Percentiles rank a stretch among this genome's conserved stretches.
These are phyloP conservation scores for Hylaeus anthracinus DNA, from an alignment of 1,140 invertebrate genomes.

Conservation along the genomic window DNA sequence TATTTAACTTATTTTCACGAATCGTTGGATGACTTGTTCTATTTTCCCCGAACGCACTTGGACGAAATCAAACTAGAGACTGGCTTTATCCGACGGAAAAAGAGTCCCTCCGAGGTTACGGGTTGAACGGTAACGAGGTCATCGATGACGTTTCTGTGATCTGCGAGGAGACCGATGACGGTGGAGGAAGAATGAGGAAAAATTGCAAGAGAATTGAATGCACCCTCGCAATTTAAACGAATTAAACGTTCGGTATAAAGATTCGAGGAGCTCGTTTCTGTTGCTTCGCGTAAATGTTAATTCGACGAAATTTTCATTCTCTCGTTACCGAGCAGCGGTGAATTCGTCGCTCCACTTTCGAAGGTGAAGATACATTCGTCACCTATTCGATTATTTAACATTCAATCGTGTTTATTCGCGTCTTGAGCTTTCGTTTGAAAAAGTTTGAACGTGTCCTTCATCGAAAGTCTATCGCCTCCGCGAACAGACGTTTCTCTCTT, in stretches of 20 bases:
- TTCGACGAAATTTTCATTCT: neutral
- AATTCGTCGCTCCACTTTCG: neutral
- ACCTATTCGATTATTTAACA: no score
- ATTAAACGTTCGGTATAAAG: no score
- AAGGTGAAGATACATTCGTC: neutral
- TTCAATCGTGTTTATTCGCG: no score
- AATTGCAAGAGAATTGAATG: neutral
- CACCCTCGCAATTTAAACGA: neutral
- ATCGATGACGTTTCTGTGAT: constrained; percentile 30
- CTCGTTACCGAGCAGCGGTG: neutral
- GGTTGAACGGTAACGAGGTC: constrained; percentile 22
- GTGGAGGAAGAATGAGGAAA: neutral
- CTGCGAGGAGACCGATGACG: constrained; percentile 4
- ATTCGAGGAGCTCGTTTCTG: no score
- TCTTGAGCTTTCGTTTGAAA: no score
- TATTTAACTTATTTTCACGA: neutral
- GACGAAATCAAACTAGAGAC: neutral
- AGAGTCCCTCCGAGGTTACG: constrained; percentile 24
- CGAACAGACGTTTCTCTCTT: no score
- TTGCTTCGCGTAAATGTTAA: neutral
- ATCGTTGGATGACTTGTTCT: neutral
- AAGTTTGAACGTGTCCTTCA: no score
- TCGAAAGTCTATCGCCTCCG: no score
- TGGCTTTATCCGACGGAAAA: neutral
- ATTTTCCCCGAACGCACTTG: neutral